A percentile compares a stretch with the other conserved stretches of the same genome.
These are phyloP conservation scores for Plagodis pulveraria DNA, from an alignment of 2,888 invertebrate genomes.

Conservation along the genomic window DNA sequence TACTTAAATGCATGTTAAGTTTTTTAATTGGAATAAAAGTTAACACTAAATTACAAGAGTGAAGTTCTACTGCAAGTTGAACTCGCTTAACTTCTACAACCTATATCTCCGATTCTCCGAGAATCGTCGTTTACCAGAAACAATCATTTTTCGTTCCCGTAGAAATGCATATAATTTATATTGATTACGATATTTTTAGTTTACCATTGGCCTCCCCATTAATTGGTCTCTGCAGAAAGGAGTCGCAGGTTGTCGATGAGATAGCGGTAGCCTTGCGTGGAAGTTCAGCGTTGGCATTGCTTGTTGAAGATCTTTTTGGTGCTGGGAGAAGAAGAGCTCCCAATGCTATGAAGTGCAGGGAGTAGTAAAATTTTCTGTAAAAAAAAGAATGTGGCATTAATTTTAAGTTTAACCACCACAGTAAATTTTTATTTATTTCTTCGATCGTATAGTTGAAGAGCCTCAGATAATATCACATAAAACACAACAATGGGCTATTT, in stretches of 20 bases:
- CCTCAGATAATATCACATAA: no score
- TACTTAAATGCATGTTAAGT: conserved; percentile 5
- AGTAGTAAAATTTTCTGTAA: conserved; percentile 85
- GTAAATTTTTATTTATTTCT: no score
- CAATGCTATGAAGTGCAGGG: conserved; percentile 77
- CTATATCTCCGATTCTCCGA: neutral
- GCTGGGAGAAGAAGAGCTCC: conserved; percentile 73
- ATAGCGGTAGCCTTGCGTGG: conserved; percentile 44
- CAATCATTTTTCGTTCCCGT: neutral
- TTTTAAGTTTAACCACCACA: no score
- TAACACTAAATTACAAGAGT: neutral
- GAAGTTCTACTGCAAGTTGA: neutral
- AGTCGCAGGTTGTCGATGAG: conserved; percentile 34
- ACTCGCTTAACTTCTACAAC: neutral
- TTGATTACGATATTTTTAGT: conserved; percentile 48
- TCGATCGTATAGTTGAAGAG: no score
- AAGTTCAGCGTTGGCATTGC: conserved; percentile 43
- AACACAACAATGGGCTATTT: no score
- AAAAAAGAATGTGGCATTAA: neutral
- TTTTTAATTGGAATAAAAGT: conserved; percentile 6
- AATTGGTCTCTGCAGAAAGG: conserved; percentile 32
- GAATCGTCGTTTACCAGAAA: no score
- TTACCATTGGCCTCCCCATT: conserved; percentile 64
- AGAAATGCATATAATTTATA: neutral
- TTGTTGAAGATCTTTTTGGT: conserved; percentile 34